These are phyloP conservation scores for Choloepus hoffmanni DNA, from an alignment of 2,113 vertebrate genomes.

Conservation along the genomic window DNA sequence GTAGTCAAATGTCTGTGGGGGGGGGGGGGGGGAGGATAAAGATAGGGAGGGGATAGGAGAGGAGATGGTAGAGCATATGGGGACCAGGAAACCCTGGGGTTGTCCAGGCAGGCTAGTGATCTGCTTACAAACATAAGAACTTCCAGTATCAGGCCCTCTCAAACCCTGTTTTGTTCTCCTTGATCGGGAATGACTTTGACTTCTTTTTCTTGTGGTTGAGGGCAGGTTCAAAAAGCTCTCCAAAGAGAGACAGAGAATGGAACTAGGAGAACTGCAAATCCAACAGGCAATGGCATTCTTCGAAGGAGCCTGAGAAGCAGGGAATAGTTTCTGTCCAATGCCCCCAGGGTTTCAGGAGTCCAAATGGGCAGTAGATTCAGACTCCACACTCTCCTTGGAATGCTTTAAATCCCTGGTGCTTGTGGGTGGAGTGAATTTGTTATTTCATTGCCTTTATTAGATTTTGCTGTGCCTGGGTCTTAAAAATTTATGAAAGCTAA, in stretches of 20 bases:
- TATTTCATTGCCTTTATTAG: constrained; percentile 66
- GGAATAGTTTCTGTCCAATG: constrained; percentile 55
- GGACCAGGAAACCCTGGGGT: constrained; percentile 64
- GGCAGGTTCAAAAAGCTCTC: constrained; percentile 59
- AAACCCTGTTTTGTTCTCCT: constrained; percentile 76
- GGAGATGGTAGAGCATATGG: constrained; percentile 57
- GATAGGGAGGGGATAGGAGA: constrained; percentile 55
- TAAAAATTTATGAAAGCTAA: constrained; percentile 56
- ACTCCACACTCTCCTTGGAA: constrained; percentile 25
- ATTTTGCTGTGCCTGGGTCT: constrained; percentile 59
- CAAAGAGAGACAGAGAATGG: constrained; percentile 65
- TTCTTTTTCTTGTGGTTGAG: constrained; percentile 77
- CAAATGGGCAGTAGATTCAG: constrained; percentile 59
- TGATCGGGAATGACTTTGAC: constrained; percentile 75
- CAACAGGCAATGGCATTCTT: constrained; percentile 64
- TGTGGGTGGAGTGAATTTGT: constrained; percentile 56
- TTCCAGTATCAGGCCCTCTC: constrained; percentile 78
- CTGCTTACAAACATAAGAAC: constrained; percentile 77
- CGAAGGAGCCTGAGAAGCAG: constrained; percentile 67
- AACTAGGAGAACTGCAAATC: constrained; percentile 61
- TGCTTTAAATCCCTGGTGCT: constrained; percentile 64
- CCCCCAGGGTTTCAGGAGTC: constrained; percentile 63
- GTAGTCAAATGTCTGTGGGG: not conserved
- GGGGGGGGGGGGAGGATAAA: constrained; percentile 28
- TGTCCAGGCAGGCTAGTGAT: constrained; percentile 43